A percentile compares a stretch with the other conserved stretches of the same genome.
These are phyloP conservation scores for Synanthedon myopaeformis DNA, from an alignment of 2,888 invertebrate species.

Conservation along the genomic window DNA sequence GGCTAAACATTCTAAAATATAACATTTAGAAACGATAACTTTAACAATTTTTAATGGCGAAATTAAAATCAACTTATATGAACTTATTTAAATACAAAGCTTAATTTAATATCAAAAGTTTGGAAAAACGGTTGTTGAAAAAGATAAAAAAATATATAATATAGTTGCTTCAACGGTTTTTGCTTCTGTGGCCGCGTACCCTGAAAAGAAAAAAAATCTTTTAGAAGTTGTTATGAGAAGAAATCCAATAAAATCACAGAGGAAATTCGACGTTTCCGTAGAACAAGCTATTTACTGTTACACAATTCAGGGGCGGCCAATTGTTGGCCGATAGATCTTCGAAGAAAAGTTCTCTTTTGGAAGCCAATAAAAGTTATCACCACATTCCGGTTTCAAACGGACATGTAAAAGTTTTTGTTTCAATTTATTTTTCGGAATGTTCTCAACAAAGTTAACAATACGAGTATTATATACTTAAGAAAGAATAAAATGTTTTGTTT, in stretches of 20 bases:
- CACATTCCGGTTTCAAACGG: constrained; percentile 35
- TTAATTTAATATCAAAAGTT: no score
- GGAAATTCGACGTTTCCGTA: constrained; percentile 45
- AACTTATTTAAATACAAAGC: no score
- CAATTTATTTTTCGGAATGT: background rate
- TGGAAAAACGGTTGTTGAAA: no score
- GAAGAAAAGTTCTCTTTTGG: constrained; percentile 45
- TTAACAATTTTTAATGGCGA: no score
- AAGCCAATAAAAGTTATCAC: constrained; percentile 53
- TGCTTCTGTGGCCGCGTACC: constrained; percentile 4
- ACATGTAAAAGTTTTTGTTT: constrained; percentile 16
- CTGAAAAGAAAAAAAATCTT: constrained; percentile 27
- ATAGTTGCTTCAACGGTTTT: background rate
- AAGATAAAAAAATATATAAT: no score
- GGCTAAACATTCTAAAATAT: no score
- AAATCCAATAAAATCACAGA: constrained; percentile 49
- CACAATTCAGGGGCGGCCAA: constrained; percentile 30
- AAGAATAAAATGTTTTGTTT: background rate
- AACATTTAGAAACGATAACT: no score
- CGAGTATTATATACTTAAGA: background rate
- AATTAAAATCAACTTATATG: no score
- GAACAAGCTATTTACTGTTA: constrained; percentile 51
- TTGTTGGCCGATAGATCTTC: constrained; percentile 37
- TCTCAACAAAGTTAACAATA: background rate
- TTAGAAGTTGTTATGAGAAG: constrained; percentile 43